These are phyloP conservation scores for Sycophila texana DNA, from an alignment of 2,888 invertebrate genomes.

Conservation along the genomic window DNA sequence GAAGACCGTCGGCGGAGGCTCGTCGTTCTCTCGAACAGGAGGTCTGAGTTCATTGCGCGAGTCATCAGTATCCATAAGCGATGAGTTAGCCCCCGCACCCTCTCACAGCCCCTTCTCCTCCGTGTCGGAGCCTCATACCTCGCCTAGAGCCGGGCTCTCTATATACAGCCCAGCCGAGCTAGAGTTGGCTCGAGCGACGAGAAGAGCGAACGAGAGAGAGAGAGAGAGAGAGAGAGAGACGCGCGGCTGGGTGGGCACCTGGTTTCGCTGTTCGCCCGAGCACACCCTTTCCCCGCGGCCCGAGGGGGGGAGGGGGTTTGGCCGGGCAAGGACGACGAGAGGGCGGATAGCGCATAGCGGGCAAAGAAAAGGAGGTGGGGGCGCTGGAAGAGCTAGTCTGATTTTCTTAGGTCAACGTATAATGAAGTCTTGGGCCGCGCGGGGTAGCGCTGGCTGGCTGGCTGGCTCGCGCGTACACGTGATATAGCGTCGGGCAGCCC, in stretches of 20 bases:
- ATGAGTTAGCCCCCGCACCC: conserved; percentile 76
- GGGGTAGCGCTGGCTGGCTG: conserved; percentile 47
- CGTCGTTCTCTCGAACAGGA: conserved; percentile 64
- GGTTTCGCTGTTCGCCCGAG: conserved; percentile 68
- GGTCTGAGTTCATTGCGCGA: conserved; percentile 79
- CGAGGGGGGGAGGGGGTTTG: conserved; percentile 43
- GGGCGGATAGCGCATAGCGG: conserved; percentile 39
- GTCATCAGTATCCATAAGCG: conserved; percentile 89
- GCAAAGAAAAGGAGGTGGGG: conserved; percentile 43
- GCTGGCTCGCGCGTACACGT: conserved; percentile 6
- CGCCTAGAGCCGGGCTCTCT: not conserved
- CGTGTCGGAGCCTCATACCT: not conserved
- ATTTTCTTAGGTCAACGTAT: conserved; percentile 76
- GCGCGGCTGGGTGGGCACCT: conserved; percentile 69
- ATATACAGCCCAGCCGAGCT: conserved; percentile 7
- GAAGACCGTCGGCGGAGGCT: conserved; percentile 53
- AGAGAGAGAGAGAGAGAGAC: too few species aligned
- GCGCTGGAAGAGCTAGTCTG: conserved; percentile 61
- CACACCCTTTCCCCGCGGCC: conserved; percentile 61
- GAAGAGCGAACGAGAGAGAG: conserved; percentile 2
- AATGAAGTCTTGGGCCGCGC: conserved; percentile 68
- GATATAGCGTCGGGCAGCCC: conserved; percentile 13
- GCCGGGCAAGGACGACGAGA: conserved; percentile 57
- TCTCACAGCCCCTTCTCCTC: conserved; percentile 46
- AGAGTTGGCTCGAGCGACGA: conserved; percentile 44